Conservation (phyloP, 2,113 vertebrate species). For the Psophia crepitans region DNA sequence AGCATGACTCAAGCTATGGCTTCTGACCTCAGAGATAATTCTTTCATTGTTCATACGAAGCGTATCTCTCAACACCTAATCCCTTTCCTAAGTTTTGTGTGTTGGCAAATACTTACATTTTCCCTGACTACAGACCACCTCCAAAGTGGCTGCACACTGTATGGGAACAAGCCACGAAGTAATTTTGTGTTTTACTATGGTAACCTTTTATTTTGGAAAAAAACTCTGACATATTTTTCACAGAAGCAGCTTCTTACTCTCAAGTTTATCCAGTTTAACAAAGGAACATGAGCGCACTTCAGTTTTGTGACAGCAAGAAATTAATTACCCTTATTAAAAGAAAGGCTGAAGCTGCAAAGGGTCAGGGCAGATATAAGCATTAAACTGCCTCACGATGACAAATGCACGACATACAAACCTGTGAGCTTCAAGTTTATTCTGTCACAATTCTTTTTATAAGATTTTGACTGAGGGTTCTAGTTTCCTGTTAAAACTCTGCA, state of each 20-base stretch:
- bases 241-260: slow-evolving; percentile 2
- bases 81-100: not conserved
- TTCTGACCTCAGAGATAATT: slow-evolving; percentile 28
- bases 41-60: slow-evolving; percentile 12
- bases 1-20: not conserved
- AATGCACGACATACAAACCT: not conserved
- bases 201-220: slow-evolving; percentile 41
- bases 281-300: not conserved
- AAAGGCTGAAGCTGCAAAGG: not conserved
- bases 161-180: not conserved
- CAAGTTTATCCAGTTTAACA: not conserved
- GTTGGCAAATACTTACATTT: not conserved
- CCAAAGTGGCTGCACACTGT: not conserved
- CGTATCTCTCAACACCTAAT: slow-evolving; percentile 3
- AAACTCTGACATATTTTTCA: not conserved
- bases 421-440: not conserved
- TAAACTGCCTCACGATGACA: not conserved
- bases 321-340: slow-evolving; percentile 16
- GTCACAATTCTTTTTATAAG: not conserved
- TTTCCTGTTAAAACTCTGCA: not conserved
- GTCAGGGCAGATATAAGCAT: not conserved
- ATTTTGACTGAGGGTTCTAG: not conserved
- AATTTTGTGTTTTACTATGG: not conserved
- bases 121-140: slow-evolving; percentile 2
- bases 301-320: not conserved